These are phyloP conservation scores for Thaumatotibia leucotreta DNA, from an alignment of 1,140 invertebrate genomes.

Conservation along the genomic window DNA sequence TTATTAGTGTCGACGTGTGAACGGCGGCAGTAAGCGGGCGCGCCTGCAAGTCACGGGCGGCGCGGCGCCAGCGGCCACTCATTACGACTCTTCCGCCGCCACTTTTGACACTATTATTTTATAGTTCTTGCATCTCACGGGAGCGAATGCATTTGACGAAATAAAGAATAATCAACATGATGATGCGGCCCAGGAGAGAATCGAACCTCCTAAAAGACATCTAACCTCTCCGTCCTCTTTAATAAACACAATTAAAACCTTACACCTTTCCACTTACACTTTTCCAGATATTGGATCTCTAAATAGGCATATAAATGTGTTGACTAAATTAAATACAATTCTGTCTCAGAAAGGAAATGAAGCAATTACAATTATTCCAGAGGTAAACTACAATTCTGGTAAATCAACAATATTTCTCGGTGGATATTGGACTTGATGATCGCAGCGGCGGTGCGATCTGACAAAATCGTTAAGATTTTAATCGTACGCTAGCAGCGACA, in stretches of 20 bases:
- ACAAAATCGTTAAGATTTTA: conserved; percentile 21
- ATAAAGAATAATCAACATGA: not conserved
- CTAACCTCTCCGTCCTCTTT: too few species aligned
- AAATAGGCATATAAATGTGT: not conserved
- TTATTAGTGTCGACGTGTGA: conserved; percentile 37
- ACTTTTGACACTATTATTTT: conserved; percentile 21
- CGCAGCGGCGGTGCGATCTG: conserved; percentile 15
- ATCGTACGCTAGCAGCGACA: not conserved
- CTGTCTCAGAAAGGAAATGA: not conserved
- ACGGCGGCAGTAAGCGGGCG: conserved; percentile 34
- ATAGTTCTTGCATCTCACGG: not conserved
- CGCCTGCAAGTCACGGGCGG: conserved; percentile 53
- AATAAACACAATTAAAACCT: too few species aligned
- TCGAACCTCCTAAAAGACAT: too few species aligned
- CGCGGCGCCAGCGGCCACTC: conserved; percentile 35
- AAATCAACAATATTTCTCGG: not conserved
- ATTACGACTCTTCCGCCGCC: conserved; percentile 55
- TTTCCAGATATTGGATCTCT: not conserved
- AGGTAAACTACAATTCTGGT: not conserved
- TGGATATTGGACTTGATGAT: too few species aligned
- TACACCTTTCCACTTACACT: too few species aligned
- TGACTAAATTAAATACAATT: not conserved
- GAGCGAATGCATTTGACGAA: not conserved
- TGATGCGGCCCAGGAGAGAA: not conserved
- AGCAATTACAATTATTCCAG: not conserved